A percentile compares a stretch with the other conserved stretches of the same genome.
Evolutionary conservation across 2,888 invertebrate genomes (phyloP).

Genomic region (Drosophila aldrichi): DNA sequence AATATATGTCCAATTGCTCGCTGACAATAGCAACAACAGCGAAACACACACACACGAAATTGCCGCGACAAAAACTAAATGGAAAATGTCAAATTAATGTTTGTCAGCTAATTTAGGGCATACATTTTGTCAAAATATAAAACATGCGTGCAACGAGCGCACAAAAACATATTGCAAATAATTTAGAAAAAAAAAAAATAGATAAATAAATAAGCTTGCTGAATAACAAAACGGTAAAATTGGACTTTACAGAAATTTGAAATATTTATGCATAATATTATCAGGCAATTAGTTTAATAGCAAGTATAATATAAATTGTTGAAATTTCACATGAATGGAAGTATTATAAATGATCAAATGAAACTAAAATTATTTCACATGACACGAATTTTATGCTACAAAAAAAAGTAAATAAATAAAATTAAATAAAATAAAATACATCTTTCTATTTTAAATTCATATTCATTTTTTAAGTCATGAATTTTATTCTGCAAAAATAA

Average conservation of each 20-base stretch:
- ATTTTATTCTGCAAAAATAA: too few relatives aligned
- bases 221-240: background rate
- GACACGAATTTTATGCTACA: too few relatives aligned
- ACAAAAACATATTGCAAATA: background rate
- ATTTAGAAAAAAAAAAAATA: background rate
- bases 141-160: background rate
- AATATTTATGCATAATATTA: background rate
- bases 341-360: too few relatives aligned
- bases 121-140: background rate
- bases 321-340: background rate
- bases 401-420: too few relatives aligned
- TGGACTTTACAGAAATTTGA: background rate
- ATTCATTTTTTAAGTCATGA: too few relatives aligned
- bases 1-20: slow-evolving; percentile 48
- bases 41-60: background rate
- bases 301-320: background rate
- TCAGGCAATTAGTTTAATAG: background rate
- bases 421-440: too few relatives aligned
- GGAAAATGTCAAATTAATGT: slow-evolving; percentile 20
- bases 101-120: slow-evolving; percentile 8
- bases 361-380: too few relatives aligned
- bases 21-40: slow-evolving; percentile 12
- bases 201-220: too few relatives aligned
- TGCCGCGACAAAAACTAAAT: slow-evolving; percentile 3
- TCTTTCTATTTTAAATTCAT: too few relatives aligned